phyloP scores from a whole-genome alignment of 2,888 invertebrate species.

The Parthenolecanium corni region DNA sequence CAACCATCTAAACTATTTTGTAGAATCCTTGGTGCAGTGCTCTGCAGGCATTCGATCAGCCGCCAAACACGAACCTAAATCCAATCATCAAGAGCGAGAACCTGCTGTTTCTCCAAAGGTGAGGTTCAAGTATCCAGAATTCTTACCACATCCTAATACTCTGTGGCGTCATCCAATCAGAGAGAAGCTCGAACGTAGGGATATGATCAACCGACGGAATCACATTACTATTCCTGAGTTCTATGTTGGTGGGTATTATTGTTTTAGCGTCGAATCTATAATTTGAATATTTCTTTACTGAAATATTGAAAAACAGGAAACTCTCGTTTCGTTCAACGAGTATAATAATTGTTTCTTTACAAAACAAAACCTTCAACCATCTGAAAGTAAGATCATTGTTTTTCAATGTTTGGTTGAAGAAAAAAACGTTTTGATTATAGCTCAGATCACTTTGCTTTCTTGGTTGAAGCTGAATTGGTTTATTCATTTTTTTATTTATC shows the following conservation, averaged over 20 bases:
- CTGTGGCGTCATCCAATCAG: slow-evolving; percentile 63
- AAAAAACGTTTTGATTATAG: too few relatives aligned
- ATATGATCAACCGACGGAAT: slow-evolving; percentile 77
- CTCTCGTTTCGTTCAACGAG: too few relatives aligned
- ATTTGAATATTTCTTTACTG: too few relatives aligned
- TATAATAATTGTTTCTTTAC: too few relatives aligned
- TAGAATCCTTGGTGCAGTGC: neutral
- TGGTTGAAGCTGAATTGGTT: too few relatives aligned
- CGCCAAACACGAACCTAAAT: neutral
- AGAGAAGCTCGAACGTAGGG: slow-evolving; percentile 79
- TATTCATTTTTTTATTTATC: too few relatives aligned
- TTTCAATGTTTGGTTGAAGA: too few relatives aligned
- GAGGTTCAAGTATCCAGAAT: slow-evolving; percentile 75
- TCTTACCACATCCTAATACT: slow-evolving; percentile 74
- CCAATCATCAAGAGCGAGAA: slow-evolving; percentile 21
- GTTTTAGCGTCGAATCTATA: neutral
- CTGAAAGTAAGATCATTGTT: too few relatives aligned
- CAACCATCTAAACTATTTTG: too few relatives aligned
- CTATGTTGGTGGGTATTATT: slow-evolving; percentile 70
- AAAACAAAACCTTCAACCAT: too few relatives aligned
- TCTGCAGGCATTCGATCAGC: neutral
- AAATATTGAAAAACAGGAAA: too few relatives aligned
- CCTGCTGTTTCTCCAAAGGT: slow-evolving; percentile 43
- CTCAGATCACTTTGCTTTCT: too few relatives aligned
- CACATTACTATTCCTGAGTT: slow-evolving; percentile 90